Evolutionary conservation across 2,113 vertebrate genomes (phyloP).

Genomic region (Datnioides undecimradiatus): DNA sequence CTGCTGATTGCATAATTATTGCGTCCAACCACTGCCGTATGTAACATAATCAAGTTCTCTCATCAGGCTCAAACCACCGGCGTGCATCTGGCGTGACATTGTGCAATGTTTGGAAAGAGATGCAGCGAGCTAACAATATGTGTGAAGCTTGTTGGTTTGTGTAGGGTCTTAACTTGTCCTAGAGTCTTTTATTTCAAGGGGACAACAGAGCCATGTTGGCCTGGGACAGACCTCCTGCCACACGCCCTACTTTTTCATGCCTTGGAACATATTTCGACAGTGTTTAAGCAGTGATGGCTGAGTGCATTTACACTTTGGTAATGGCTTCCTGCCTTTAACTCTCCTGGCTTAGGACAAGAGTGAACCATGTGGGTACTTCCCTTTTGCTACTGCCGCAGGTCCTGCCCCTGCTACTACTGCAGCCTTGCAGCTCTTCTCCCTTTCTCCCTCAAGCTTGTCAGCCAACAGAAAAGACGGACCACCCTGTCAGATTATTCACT

Average conservation of each 20-base stretch:
- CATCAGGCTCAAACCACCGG: slow-evolving; percentile 79
- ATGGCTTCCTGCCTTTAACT: slow-evolving; percentile 81
- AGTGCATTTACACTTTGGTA: slow-evolving; percentile 80
- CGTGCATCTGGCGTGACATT: slow-evolving; percentile 68
- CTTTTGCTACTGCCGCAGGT: slow-evolving; percentile 40
- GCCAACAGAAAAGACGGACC: slow-evolving; percentile 57
- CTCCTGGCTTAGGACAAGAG: slow-evolving; percentile 63
- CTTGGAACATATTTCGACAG: slow-evolving; percentile 62
- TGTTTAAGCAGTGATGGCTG: slow-evolving; percentile 76
- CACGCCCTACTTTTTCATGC: slow-evolving; percentile 22
- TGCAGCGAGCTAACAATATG: slow-evolving; percentile 33
- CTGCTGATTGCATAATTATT: slow-evolving; percentile 81
- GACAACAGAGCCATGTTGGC: slow-evolving; percentile 35
- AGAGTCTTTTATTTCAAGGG: slow-evolving; percentile 26
- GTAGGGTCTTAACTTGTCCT: slow-evolving; percentile 22
- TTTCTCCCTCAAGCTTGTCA: neutral
- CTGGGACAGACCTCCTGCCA: slow-evolving; percentile 23
- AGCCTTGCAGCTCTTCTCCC: slow-evolving; percentile 16
- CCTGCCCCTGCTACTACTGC: slow-evolving; percentile 26
- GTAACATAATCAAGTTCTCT: slow-evolving; percentile 79
- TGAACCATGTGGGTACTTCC: slow-evolving; percentile 40
- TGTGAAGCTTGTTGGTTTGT: slow-evolving; percentile 9
- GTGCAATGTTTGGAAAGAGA: slow-evolving; percentile 72
- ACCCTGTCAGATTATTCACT: slow-evolving; percentile 65
- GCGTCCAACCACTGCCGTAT: slow-evolving; percentile 74